Percentiles rank a stretch among this genome's conserved stretches.
Conservation (phyloP, 1,140 invertebrate genomes). For the Oryctes rhinoceros region DNA sequence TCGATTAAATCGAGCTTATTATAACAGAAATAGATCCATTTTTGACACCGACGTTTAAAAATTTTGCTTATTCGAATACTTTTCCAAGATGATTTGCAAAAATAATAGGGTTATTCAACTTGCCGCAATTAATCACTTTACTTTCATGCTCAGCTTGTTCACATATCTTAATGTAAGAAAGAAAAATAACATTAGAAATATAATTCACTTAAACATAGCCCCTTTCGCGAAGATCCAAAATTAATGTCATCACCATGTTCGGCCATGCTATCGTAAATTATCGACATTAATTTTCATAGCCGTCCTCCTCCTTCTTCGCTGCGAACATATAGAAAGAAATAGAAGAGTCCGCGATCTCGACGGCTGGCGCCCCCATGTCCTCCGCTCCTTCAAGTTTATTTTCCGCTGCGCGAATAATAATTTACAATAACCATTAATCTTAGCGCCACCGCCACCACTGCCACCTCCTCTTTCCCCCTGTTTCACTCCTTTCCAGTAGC, state of each 20-base stretch:
- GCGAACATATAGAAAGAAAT: not conserved
- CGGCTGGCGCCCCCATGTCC: not conserved
- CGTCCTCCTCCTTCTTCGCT: not conserved
- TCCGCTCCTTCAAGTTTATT: constrained; percentile 43
- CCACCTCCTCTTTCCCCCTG: not conserved
- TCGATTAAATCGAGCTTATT: too few species aligned
- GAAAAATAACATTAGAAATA: too few species aligned
- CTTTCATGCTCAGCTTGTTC: too few species aligned
- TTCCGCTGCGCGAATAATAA: constrained; percentile 53
- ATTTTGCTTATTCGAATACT: too few species aligned
- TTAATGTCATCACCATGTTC: not conserved
- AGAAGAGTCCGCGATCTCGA: not conserved
- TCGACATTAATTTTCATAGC: not conserved
- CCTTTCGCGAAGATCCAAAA: too few species aligned
- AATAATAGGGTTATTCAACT: too few species aligned
- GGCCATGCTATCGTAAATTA: not conserved
- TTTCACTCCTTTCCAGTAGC: not conserved
- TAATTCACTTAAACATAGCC: too few species aligned
- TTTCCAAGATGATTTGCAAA: too few species aligned
- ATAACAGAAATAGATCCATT: too few species aligned
- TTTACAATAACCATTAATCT: constrained; percentile 56
- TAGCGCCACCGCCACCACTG: constrained; percentile 28
- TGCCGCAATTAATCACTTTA: too few species aligned
- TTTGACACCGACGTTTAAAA: too few species aligned
- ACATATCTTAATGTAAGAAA: too few species aligned